Conservation (phyloP, 2,797 vertebrate species). For the Acropternis orthonyx region DNA sequence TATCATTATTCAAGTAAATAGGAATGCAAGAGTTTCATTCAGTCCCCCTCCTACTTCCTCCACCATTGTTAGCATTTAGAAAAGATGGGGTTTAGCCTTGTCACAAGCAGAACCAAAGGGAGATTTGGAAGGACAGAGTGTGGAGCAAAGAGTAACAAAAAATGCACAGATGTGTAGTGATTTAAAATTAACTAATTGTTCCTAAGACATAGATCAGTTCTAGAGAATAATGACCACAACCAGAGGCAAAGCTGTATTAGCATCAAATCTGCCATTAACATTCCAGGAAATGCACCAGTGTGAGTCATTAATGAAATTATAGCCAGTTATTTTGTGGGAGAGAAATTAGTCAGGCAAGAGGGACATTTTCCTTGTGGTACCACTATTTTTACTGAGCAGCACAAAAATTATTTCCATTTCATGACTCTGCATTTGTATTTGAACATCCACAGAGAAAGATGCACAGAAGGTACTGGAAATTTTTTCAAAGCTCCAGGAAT, state of each 20-base stretch:
- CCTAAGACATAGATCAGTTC: neutral
- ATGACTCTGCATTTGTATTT: neutral
- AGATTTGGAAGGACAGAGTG: neutral
- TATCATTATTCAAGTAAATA: neutral
- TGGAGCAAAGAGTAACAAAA: neutral
- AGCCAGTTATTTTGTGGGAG: neutral
- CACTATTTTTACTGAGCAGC: neutral
- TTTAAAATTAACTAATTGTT: conserved; percentile 3
- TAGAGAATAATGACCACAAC: neutral
- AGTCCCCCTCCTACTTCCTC: neutral
- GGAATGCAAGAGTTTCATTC: neutral
- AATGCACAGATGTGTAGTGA: neutral
- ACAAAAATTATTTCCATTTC: neutral
- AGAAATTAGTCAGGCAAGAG: neutral
- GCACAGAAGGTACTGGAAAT: neutral
- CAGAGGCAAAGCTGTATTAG: neutral
- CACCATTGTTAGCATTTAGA: neutral
- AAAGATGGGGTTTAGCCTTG: neutral
- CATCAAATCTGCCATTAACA: neutral
- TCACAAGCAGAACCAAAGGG: neutral
- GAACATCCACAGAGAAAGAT: neutral
- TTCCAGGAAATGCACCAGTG: neutral
- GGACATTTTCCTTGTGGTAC: neutral
- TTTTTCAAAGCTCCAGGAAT: neutral
- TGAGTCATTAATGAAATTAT: neutral